Evolutionary conservation across 2,888 invertebrate species (phyloP), one percentile per base, ranked within the genome.

Genomic region (Apotomis turbidana): DNA sequence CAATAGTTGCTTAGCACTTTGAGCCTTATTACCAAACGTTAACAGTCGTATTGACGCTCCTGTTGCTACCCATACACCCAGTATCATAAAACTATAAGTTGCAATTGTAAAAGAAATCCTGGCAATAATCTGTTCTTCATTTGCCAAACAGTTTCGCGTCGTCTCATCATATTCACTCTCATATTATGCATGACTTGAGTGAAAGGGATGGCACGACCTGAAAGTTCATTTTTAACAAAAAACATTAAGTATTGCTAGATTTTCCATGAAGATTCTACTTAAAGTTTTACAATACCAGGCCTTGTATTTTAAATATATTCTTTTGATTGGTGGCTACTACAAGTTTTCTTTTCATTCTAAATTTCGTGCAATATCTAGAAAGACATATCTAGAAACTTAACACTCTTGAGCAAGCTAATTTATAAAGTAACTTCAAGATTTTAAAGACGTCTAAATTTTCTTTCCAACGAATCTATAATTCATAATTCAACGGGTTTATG

Each of bases 1-100:
- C 49, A 66, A 71, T 61, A 67, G 51, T 71, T 52, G 52, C 49
- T 51, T 71, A 67, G 66, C 27, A 61, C 54, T 70, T 61, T 71
- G 60, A 71, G 60, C 55, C 66, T 71, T 71, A 71, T 57, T 13
- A n/a, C 44, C 63, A 51, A 63, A 63, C 38, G 41, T 62, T 55
- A 52, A 54, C 55, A 46, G 9, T 61, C 49, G 62, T 46, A 55
- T 46, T 59, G 41, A 49, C 51, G 51, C n/a, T 66, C 15, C 55
- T 46, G 27, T 49, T 36, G 12, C 64, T 66, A 66, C 55, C 55
- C 27, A 38, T 5, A 36, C 1, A 38, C 10, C 38, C 13, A 46
- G 8, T 60, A 54, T 54, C 44, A 13, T 63, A 54, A 41, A 41
- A 6, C 15, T 10, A 54, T 13, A 41, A 54, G 10, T 10, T 13